phyloP scores from a whole-genome alignment of 1,140 invertebrate species.

The Trichogramma pretiosum region DNA sequence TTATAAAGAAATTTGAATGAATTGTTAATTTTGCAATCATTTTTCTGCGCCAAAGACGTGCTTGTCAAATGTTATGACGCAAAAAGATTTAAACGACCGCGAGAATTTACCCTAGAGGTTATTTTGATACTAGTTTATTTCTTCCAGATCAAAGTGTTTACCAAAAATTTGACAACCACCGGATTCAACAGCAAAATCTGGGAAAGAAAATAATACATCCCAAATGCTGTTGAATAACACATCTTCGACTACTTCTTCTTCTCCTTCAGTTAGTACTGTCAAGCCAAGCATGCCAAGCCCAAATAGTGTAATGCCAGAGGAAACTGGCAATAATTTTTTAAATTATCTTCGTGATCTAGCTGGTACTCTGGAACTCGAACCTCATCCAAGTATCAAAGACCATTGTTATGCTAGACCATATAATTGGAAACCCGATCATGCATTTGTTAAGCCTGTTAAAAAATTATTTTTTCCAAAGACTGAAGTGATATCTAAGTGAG shows the following conservation, averaged over 20 bases:
- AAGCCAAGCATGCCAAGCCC: conserved; percentile 26
- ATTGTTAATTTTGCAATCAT: too few species aligned
- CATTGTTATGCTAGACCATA: conserved; percentile 63
- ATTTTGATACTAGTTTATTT: too few species aligned
- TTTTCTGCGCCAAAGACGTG: too few species aligned
- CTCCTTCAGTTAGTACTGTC: conserved; percentile 17
- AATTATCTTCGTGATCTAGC: conserved; percentile 36
- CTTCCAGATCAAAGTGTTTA: too few species aligned
- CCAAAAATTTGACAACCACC: too few species aligned
- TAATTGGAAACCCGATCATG: conserved; percentile 60
- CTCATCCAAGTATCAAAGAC: conserved; percentile 45
- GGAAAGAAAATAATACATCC: not conserved
- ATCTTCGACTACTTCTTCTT: not conserved
- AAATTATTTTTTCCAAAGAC: conserved; percentile 44
- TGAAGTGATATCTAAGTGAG: conserved; percentile 24
- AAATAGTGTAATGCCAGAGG: conserved; percentile 31
- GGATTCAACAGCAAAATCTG: too few species aligned
- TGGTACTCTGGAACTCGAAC: conserved; percentile 34
- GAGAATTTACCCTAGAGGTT: too few species aligned
- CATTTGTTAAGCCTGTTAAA: conserved; percentile 55
- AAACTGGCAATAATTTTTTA: conserved; percentile 34
- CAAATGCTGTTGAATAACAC: conserved; percentile 12
- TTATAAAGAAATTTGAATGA: too few species aligned
- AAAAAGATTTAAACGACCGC: too few species aligned
- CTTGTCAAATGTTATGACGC: too few species aligned